Percentiles rank a stretch among this genome's conserved stretches.
phyloP scores from a whole-genome alignment of 2,888 invertebrate genomes.

The Desoria tigrina region DNA sequence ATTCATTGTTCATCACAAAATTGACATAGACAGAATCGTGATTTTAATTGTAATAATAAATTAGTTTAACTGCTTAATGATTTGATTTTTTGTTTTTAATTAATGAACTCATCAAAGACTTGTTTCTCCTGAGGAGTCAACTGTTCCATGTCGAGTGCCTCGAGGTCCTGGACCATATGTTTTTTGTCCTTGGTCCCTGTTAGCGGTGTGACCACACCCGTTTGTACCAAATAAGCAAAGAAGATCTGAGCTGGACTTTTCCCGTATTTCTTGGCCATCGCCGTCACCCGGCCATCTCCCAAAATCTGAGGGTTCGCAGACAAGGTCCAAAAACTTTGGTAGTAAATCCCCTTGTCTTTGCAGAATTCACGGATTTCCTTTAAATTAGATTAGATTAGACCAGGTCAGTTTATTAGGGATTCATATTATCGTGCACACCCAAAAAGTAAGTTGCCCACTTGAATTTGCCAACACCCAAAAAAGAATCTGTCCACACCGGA shows the following conservation, averaged over 20 bases:
- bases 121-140: conserved; percentile 25
- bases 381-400: too few species aligned
- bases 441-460: too few species aligned
- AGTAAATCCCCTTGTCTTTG: conserved; percentile 39
- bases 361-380: conserved; percentile 38
- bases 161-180: conserved; percentile 44
- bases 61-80: too few species aligned
- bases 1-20: too few species aligned
- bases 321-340: conserved; percentile 45
- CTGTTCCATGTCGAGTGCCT: conserved; percentile 25
- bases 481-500: too few species aligned
- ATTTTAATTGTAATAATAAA: too few species aligned
- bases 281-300: conserved; percentile 11
- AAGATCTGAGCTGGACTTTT: conserved; percentile 32
- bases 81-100: too few species aligned
- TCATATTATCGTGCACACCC: too few species aligned
- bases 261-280: conserved; percentile 22
- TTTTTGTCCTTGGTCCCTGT: conserved; percentile 37
- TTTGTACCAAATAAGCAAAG: conserved; percentile 42
- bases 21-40: too few species aligned
- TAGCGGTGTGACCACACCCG: conserved; percentile 38
- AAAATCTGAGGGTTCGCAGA: conserved; percentile 42
- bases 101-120: conserved; percentile 33
- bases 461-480: too few species aligned
- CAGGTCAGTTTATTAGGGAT: too few species aligned